Percentiles rank a stretch among this genome's conserved stretches.
Evolutionary conservation across 2,888 invertebrate genomes (phyloP).

Genomic region (Drosophila picticornis): DNA sequence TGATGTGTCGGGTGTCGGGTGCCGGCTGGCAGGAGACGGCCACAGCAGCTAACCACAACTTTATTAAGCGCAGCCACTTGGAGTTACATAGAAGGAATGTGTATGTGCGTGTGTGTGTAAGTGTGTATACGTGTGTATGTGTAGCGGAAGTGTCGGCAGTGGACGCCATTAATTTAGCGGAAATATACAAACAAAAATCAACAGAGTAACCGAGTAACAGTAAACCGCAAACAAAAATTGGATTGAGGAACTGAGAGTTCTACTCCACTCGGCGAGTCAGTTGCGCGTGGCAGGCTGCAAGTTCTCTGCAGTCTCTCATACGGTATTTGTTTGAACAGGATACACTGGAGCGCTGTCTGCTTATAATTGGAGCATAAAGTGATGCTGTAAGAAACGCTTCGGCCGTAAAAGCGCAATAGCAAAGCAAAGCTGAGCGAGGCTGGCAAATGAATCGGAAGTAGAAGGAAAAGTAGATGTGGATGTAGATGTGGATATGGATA

Average conservation of each 20-base stretch:
- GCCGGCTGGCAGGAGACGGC: constrained; percentile 1
- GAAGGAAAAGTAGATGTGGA: constrained; percentile 37
- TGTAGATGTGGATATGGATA: not conserved
- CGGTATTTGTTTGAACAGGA: constrained; percentile 67
- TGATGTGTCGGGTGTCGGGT: constrained; percentile 1
- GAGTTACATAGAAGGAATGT: constrained; percentile 4
- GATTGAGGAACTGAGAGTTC: constrained; percentile 12
- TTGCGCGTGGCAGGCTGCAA: constrained; percentile 24
- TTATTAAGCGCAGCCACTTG: constrained; percentile 55
- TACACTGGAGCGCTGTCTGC: constrained; percentile 64
- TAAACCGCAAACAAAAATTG: constrained; percentile 46
- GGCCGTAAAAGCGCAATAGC: constrained; percentile 57
- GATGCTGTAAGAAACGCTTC: constrained; percentile 67
- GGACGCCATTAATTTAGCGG: constrained; percentile 79
- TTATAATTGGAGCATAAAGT: constrained; percentile 80
- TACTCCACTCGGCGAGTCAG: constrained; percentile 11
- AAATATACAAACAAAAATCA: constrained; percentile 75
- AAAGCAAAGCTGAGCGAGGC: constrained; percentile 11
- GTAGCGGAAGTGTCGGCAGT: constrained; percentile 71
- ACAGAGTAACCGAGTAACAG: constrained; percentile 71
- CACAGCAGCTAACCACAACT: constrained; percentile 56
- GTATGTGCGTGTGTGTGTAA: not conserved
- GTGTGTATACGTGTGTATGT: constrained; percentile 11
- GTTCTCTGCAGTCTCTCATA: constrained; percentile 24
- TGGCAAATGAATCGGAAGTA: constrained; percentile 55